Evolutionary conservation across 2,888 invertebrate species (phyloP), one percentile per base, ranked within the genome.

Genomic region (Autographa gamma): DNA sequence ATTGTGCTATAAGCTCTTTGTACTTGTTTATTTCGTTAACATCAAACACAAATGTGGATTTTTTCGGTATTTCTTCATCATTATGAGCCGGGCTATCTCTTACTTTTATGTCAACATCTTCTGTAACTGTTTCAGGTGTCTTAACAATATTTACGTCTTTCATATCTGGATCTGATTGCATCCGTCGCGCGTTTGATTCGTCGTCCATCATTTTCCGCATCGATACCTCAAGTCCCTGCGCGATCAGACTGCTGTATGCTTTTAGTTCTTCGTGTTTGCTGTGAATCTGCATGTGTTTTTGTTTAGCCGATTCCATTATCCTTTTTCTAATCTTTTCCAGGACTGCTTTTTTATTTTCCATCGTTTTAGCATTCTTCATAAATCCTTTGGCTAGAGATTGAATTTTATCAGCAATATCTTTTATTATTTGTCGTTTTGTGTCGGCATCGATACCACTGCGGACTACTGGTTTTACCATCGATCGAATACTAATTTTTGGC

Each of bases 351-450:
- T 85, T 88, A n/a, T 86, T 84, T 62, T 83, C 79, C 32, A 66
- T 11, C 18, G 86, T 82, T 66, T 84, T 84, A 34, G 83, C 76
- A 59, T 82, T 64, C 60, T 77, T 79, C 25, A 88, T 69, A 54
- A 84, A 82, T 61, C 67, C 73, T 60, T 84, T 84, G 3, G 86
- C 85, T 48, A 90, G 76, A 11, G 48, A 48, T 70, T 89, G 81
- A 61, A 92, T 87, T 86, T 88, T 90, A 4, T 76, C 65, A 16
- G 86, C 83, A 64, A 89, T 84, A 58, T 85, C 75, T 48, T 74
- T 74, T 18, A 86, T 73, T 3, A 85, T 52, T 69, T 73, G 62
- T 69, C 79, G 69, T 68, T 77, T 79, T 63, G 54, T 69, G 16
- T 71, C 61, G 34, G 68, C 8, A 31, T 76, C 71, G 0, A 70